A percentile compares a stretch with the other conserved stretches of the same genome.
These are phyloP conservation scores for Scatophagus argus DNA, from an alignment of 2,113 vertebrate genomes.

Conservation along the genomic window DNA sequence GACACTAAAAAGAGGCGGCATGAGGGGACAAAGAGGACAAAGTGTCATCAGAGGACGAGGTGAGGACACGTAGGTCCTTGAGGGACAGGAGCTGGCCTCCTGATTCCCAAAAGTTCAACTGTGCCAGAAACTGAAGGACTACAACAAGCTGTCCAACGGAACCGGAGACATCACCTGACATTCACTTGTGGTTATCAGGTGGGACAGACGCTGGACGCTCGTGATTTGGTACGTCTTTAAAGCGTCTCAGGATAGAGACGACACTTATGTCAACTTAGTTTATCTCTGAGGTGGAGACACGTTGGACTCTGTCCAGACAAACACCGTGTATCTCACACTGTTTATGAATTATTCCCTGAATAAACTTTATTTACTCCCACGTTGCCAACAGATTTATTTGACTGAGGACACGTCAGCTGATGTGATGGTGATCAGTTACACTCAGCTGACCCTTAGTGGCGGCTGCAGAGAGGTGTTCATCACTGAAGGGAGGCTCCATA, in stretches of 20 bases:
- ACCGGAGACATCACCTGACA: constrained; percentile 10
- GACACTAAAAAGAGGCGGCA: not conserved
- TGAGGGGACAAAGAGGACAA: not conserved
- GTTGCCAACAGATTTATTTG: not conserved
- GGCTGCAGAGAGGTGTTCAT: too few species aligned
- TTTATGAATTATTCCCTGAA: not conserved
- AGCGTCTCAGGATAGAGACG: not conserved
- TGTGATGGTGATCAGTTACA: not conserved
- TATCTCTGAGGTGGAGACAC: not conserved
- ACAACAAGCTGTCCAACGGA: not conserved
- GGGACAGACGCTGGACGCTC: not conserved
- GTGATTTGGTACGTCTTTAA: not conserved
- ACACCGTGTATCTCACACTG: not conserved
- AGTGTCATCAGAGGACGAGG: not conserved
- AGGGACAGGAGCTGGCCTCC: constrained; percentile 67
- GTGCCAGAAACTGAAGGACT: constrained; percentile 19
- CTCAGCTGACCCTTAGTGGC: too few species aligned
- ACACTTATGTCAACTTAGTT: not conserved
- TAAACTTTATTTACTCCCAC: not conserved
- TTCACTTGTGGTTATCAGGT: not conserved
- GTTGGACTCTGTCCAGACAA: not conserved
- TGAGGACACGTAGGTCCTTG: constrained; percentile 3
- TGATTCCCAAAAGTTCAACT: constrained; percentile 23
- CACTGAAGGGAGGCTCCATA: too few species aligned
- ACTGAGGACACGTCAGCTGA: not conserved